Percentiles rank a stretch among this genome's conserved stretches.
Conservation (phyloP, 2,113 vertebrate species). For the Rhinolophus ferrumequinum region DNA sequence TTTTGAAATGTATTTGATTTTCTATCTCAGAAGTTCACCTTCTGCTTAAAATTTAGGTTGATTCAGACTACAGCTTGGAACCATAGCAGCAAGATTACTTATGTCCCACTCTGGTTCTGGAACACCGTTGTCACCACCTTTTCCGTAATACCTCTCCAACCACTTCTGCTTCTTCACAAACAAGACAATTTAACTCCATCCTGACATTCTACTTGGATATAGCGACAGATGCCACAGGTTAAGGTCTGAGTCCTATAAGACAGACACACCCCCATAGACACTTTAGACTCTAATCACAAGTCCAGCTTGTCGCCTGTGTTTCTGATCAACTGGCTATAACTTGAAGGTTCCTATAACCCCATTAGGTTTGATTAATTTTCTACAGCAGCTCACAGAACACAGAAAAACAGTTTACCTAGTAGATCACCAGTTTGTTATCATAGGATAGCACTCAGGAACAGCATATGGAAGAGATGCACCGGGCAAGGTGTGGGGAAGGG, state of each 20-base stretch:
- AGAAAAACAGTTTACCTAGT: neutral
- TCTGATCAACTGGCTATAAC: neutral
- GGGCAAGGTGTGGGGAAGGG: too few relatives aligned
- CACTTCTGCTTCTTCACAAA: constrained; percentile 80
- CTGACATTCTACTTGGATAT: neutral
- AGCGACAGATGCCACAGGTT: neutral
- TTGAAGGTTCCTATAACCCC: neutral
- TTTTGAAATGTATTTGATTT: too few relatives aligned
- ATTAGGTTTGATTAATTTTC: neutral
- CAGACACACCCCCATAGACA: neutral
- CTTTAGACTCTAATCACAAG: neutral
- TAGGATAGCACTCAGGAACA: neutral
- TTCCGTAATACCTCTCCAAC: constrained; percentile 47
- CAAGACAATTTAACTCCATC: constrained; percentile 73
- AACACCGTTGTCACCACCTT: constrained; percentile 44
- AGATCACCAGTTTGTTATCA: neutral
- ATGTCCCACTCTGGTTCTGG: constrained; percentile 17
- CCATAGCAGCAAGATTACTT: constrained; percentile 59
- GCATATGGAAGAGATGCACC: too few relatives aligned
- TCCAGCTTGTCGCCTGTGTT: neutral
- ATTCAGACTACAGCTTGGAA: constrained; percentile 35
- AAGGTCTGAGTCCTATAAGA: neutral
- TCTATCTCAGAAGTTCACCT: constrained; percentile 10
- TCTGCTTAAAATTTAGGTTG: constrained; percentile 53
- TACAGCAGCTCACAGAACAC: neutral